A percentile compares a stretch with the other conserved stretches of the same genome.
Evolutionary conservation across 2,888 invertebrate genomes (phyloP).

Genomic region (Philonicus albiceps): DNA sequence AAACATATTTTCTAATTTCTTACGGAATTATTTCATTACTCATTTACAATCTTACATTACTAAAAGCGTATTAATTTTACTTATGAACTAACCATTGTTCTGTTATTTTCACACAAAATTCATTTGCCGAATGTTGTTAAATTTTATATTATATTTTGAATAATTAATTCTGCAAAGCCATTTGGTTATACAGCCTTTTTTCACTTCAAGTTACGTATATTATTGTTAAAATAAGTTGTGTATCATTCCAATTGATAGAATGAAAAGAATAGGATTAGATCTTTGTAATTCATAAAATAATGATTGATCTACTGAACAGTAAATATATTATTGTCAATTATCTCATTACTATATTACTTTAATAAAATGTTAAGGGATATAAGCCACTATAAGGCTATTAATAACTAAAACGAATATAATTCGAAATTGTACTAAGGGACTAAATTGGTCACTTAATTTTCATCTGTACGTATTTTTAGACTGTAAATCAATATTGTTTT

Average conservation of each 20-base stretch:
- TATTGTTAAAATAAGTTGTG: background rate
- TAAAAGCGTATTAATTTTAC: constrained; percentile 63
- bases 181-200: background rate
- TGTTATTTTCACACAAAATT: constrained; percentile 5
- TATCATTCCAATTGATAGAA: background rate
- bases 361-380: background rate
- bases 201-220: background rate
- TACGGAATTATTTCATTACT: constrained; percentile 53
- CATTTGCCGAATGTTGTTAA: background rate
- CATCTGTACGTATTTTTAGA: background rate
- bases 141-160: background rate
- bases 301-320: background rate
- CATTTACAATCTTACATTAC: constrained; percentile 61
- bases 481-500: background rate
- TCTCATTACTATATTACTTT: background rate
- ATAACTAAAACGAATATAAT: background rate
- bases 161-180: background rate
- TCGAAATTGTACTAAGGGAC: background rate
- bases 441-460: background rate
- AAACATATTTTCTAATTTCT: constrained; percentile 42
- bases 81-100: constrained; percentile 54
- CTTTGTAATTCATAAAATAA: background rate
- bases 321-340: background rate
- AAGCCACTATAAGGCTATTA: background rate
- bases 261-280: background rate